Evolutionary conservation across 1,140 invertebrate species (phyloP).

Genomic region (Pachypeltis micranthus): DNA sequence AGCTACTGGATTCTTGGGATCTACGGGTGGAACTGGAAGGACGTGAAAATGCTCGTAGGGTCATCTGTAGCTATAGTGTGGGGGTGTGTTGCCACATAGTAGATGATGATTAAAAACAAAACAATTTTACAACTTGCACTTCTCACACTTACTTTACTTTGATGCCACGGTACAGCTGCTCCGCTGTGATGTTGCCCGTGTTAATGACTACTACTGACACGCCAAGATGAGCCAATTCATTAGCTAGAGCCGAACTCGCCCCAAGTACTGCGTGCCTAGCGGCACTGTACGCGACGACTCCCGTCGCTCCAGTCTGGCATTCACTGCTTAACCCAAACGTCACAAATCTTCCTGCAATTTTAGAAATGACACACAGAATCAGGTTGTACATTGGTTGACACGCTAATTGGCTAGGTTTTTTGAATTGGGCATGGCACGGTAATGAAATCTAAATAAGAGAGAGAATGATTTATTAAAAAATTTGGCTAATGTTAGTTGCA

Average conservation of each 20-base stretch:
- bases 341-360: conserved; percentile 38
- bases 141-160: conserved; percentile 34
- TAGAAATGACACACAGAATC: too few species aligned
- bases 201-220: conserved; percentile 64
- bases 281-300: conserved; percentile 53
- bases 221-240: conserved; percentile 51
- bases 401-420: too few species aligned
- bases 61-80: background rate
- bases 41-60: background rate
- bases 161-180: conserved; percentile 45
- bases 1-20: too few species aligned
- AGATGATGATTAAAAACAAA: background rate
- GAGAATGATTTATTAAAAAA: too few species aligned
- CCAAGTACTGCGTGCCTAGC: conserved; percentile 58
- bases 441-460: too few species aligned
- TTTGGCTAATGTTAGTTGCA: too few species aligned
- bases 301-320: conserved; percentile 28
- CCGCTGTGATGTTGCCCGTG: conserved; percentile 51
- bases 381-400: too few species aligned
- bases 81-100: background rate
- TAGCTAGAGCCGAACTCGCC: conserved; percentile 52
- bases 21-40: too few species aligned
- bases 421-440: too few species aligned
- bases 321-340: conserved; percentile 36
- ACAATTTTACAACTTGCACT: background rate